Base-by-base conservation (phyloP, 2,113 vertebrate genomes). In the Tricholaema leucomelas region DNA sequence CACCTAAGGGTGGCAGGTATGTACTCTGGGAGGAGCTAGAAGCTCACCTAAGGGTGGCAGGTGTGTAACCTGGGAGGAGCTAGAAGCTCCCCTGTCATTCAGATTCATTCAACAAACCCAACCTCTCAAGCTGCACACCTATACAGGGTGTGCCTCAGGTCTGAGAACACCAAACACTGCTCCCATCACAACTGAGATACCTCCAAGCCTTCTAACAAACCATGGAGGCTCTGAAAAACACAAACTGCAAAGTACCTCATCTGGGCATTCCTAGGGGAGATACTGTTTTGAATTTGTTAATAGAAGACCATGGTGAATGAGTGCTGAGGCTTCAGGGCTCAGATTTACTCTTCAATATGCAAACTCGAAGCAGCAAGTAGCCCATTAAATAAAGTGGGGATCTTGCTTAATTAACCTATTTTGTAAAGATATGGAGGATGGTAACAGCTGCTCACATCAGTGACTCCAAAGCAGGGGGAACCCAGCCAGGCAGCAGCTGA, bases 71-170 rank as follows among this genome's bases (percentile, higher is more conserved):
- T n/a, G n/a, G n/a, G n/a, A n/a, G n/a, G n/a, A n/a, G n/a, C n/a
- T n/a, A n/a, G n/a, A n/a, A n/a, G n/a, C n/a, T n/a, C n/a, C n/a
- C n/a, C n/a, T n/a, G n/a, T n/a, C n/a, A n/a, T n/a, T n/a, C n/a
- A n/a, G n/a, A n/a, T 55, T 76, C 3, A 69, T 79, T 81, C 64
- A 72, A 94, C 86, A 94, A 88, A 81, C 9, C 42, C 30, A 81
- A 9, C 74, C 84, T 24, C 23, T 75, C 40, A 88, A 75, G 81
- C 6, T 69, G 35, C 6, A 42, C 36, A 80, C 69, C 16, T 52
- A 33, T n/a, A 78, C 11, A 35, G 73, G 31, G 24, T 40, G 13
- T 6, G 5, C 16, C 21, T 27, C 33, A 87, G 12, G 36, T 33
- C 31, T 67, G 20, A 82, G 31, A 92, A 73, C 1, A 85, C 3